These are phyloP conservation scores for Anastrepha ludens DNA, from an alignment of 1,140 invertebrate genomes.

Conservation along the genomic window DNA sequence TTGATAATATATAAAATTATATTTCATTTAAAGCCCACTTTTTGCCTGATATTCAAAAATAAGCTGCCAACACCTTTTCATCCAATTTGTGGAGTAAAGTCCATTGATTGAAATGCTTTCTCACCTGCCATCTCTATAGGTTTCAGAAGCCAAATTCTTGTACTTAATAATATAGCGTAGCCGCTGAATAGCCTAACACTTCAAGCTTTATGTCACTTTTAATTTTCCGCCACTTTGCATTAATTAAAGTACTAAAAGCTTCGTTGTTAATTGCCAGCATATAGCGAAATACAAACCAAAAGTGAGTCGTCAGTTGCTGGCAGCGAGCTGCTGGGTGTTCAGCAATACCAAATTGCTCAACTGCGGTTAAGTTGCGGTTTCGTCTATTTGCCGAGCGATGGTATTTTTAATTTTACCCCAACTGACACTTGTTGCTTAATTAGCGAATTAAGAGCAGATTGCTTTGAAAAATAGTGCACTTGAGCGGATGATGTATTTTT, in stretches of 20 bases:
- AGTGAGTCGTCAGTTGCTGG: background rate
- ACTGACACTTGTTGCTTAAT: conserved; percentile 47
- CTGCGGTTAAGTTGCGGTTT: background rate
- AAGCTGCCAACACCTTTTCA: no score
- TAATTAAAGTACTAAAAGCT: background rate
- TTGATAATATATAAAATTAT: no score
- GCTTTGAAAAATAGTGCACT: conserved; percentile 5
- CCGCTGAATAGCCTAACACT: no score
- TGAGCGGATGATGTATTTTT: background rate
- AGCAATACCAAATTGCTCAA: background rate
- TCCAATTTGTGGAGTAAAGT: no score
- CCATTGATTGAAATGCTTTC: no score
- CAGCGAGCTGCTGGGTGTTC: background rate
- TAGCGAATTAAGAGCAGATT: conserved; percentile 35
- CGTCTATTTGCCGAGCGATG: background rate
- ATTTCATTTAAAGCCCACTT: no score
- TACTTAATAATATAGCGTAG: no score
- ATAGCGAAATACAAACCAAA: background rate
- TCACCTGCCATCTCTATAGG: background rate
- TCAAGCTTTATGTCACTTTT: background rate
- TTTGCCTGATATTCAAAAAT: no score
- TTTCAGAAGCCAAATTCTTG: background rate
- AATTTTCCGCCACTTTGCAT: conserved; percentile 8
- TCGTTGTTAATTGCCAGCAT: background rate
- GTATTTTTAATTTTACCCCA: conserved; percentile 41